Percentiles rank a stretch among this genome's conserved stretches.
These are phyloP conservation scores for Nestor notabilis DNA, from an alignment of 2,113 vertebrate genomes.

Conservation along the genomic window DNA sequence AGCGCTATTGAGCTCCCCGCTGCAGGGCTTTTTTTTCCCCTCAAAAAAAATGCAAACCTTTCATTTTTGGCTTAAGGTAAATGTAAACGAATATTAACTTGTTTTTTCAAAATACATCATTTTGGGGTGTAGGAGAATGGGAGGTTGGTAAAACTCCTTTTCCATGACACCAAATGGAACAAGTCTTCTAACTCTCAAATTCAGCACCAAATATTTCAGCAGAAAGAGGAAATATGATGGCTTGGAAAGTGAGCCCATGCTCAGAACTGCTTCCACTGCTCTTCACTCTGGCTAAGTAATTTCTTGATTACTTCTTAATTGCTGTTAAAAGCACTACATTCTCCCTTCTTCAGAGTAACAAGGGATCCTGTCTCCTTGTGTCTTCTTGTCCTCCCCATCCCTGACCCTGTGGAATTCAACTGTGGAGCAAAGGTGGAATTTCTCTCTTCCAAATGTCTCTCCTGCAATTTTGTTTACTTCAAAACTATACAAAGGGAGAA, in stretches of 20 bases:
- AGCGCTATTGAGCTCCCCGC: background rate
- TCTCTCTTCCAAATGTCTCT: background rate
- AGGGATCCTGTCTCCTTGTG: fast-evolving
- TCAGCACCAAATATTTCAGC: background rate
- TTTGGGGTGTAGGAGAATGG: too few relatives aligned
- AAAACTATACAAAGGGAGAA: background rate
- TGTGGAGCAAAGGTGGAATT: background rate
- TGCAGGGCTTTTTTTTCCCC: background rate
- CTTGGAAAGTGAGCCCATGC: background rate
- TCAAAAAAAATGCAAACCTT: background rate
- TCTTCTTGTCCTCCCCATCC: background rate
- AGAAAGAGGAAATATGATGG: background rate
- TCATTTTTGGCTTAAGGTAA: background rate
- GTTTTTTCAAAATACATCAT: background rate
- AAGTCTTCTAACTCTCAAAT: background rate
- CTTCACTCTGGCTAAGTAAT: background rate
- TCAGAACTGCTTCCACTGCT: background rate
- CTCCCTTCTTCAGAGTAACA: background rate
- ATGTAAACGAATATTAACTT: background rate
- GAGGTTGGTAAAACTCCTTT: background rate
- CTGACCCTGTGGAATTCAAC: background rate
- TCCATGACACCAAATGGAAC: background rate
- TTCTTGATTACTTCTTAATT: background rate
- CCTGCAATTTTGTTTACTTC: background rate
- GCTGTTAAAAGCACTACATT: background rate